Evolutionary conservation across 2,888 invertebrate species (phyloP).

Genomic region (Hartigia nigra): DNA sequence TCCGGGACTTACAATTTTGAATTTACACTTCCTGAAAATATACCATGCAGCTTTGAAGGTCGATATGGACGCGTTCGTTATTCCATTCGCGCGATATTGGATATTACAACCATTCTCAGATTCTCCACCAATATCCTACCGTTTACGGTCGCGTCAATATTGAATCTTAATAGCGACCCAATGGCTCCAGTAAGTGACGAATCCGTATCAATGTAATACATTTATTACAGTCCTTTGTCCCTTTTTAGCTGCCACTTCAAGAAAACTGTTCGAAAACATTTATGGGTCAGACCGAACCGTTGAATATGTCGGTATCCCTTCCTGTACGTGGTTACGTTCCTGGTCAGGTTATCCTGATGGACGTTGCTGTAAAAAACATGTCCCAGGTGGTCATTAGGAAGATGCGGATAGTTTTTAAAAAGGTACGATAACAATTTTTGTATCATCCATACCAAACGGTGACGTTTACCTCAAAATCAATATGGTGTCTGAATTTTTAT

Average conservation of each 20-base stretch:
- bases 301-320: constrained; percentile 48
- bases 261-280: constrained; percentile 48
- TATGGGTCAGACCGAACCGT: constrained; percentile 54
- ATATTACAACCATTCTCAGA: constrained; percentile 43
- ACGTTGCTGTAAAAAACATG: constrained; percentile 52
- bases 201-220: neutral
- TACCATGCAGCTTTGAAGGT: constrained; percentile 64
- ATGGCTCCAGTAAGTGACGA: constrained; percentile 49
- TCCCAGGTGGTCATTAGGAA: constrained; percentile 51
- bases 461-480: neutral
- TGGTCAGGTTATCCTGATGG: constrained; percentile 58
- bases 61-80: constrained; percentile 67
- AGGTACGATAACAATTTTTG: constrained; percentile 36
- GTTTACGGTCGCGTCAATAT: constrained; percentile 66
- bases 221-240: neutral
- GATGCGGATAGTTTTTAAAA: constrained; percentile 53
- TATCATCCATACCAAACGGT: neutral
- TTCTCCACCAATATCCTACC: constrained; percentile 54
- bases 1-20: neutral
- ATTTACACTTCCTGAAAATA: constrained; percentile 62
- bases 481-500: neutral
- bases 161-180: constrained; percentile 66
- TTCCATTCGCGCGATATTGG: constrained; percentile 63
- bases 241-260: constrained; percentile 48
- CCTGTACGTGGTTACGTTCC: constrained; percentile 62